A percentile compares a stretch with the other conserved stretches of the same genome.
These are phyloP conservation scores for Sinohyriopsis cumingii DNA, from an alignment of 2,888 invertebrate species.

Conservation along the genomic window DNA sequence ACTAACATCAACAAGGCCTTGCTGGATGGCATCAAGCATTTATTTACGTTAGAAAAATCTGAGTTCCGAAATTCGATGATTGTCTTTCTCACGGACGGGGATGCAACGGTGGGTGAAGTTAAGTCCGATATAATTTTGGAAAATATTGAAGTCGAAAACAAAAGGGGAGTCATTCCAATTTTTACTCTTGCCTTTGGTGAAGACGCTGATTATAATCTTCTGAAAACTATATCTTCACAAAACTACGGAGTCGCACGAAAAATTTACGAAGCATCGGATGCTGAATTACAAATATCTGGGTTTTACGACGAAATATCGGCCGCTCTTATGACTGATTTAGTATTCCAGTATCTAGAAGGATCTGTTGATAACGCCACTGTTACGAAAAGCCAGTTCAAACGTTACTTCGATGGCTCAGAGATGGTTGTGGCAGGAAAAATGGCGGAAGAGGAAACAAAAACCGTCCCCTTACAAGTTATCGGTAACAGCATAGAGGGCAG, in stretches of 20 bases:
- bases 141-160: conserved; percentile 44
- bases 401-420: conserved; percentile 54
- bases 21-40: conserved; percentile 71
- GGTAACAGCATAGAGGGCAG: conserved; percentile 15
- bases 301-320: conserved; percentile 79
- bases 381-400: conserved; percentile 35
- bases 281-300: conserved; percentile 79
- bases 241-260: conserved; percentile 82
- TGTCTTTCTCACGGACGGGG: conserved; percentile 73
- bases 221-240: conserved; percentile 73
- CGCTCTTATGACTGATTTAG: conserved; percentile 80
- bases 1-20: conserved; percentile 78
- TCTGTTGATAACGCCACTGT: conserved; percentile 42
- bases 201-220: conserved; percentile 50
- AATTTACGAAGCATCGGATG: conserved; percentile 83
- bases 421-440: conserved; percentile 30
- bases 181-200: conserved; percentile 53
- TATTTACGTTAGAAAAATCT: conserved; percentile 70
- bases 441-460: neutral
- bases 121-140: conserved; percentile 57
- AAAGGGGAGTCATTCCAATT: conserved; percentile 34
- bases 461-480: conserved; percentile 11
- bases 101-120: conserved; percentile 69
- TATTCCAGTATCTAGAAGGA: conserved; percentile 77
- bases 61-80: conserved; percentile 51